phyloP scores from a whole-genome alignment of 2,113 vertebrate genomes.

The Xenopus tropicalis region DNA sequence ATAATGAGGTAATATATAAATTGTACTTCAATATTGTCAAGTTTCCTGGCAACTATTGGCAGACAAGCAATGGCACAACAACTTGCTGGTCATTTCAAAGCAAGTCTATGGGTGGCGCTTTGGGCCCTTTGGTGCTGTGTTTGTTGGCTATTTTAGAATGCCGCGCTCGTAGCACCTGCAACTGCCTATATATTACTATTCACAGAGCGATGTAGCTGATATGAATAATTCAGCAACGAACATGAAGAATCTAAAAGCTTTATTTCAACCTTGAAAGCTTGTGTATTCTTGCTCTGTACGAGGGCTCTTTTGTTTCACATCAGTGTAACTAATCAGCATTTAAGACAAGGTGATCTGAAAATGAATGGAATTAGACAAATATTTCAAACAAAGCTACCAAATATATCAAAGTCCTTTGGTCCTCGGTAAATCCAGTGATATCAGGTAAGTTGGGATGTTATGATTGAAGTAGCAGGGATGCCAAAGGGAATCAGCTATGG shows the following conservation, averaged over 20 bases:
- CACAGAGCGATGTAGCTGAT: conserved; percentile 1
- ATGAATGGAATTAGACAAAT: background rate
- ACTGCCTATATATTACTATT: conserved; percentile 2
- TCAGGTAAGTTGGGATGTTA: conserved; percentile 3
- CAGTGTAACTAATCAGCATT: conserved; percentile 9
- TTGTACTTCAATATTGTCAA: too few species aligned
- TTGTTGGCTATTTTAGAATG: too few species aligned
- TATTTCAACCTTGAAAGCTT: background rate
- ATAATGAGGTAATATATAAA: too few species aligned
- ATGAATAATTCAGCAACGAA: conserved; percentile 12
- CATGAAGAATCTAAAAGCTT: conserved; percentile 7
- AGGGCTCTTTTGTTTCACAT: conserved; percentile 10
- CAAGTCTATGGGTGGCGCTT: too few species aligned
- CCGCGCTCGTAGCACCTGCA: too few species aligned
- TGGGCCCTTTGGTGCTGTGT: too few species aligned
- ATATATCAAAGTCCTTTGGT: conserved; percentile 9
- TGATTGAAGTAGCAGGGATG: conserved; percentile 23
- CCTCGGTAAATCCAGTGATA: conserved; percentile 18
- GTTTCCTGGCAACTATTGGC: too few species aligned
- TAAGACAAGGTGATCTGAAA: background rate
- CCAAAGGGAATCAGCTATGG: background rate
- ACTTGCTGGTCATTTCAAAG: too few species aligned
- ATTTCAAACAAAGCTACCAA: background rate
- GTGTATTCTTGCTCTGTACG: background rate
- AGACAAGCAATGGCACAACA: too few species aligned